Evolutionary conservation across 1,140 invertebrate species (phyloP).

Genomic region (Drosophila persimilis): DNA sequence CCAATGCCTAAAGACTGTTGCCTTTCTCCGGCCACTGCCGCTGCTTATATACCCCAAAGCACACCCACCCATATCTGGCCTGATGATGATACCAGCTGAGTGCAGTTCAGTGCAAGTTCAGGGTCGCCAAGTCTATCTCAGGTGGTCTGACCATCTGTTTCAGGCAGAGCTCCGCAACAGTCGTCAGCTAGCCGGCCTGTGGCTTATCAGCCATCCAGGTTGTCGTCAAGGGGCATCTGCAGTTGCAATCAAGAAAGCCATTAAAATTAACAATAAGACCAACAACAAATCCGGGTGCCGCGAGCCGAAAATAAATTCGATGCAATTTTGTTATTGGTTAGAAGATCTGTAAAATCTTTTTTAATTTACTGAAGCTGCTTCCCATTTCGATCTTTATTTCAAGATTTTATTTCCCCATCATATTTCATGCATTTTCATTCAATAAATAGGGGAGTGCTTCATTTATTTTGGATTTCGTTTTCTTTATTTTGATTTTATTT

Average conservation of each 20-base stretch:
- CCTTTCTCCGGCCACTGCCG: not conserved
- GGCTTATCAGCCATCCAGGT: conserved; percentile 32
- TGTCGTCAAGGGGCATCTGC: conserved; percentile 46
- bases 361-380: conserved; percentile 54
- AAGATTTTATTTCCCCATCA: no score
- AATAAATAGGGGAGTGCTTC: conserved; percentile 18
- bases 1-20: conserved; percentile 82
- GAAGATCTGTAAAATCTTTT: conserved; percentile 44
- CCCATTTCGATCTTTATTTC: conserved; percentile 25
- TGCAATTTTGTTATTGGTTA: conserved; percentile 48
- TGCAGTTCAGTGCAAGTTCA: not conserved
- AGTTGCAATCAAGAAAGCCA: conserved; percentile 22
- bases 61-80: conserved; percentile 1
- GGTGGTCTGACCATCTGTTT: conserved; percentile 41
- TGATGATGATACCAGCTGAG: not conserved
- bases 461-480: conserved; percentile 50
- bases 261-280: not conserved
- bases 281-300: conserved; percentile 30
- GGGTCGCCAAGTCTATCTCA: conserved; percentile 35
- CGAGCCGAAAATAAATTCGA: conserved; percentile 2
- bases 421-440: no score
- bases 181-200: conserved; percentile 4
- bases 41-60: conserved; percentile 51
- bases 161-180: conserved; percentile 13
- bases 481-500: conserved; percentile 31